phyloP scores from a whole-genome alignment of 2,113 vertebrate species.

The Boleophthalmus pectinirostris region DNA sequence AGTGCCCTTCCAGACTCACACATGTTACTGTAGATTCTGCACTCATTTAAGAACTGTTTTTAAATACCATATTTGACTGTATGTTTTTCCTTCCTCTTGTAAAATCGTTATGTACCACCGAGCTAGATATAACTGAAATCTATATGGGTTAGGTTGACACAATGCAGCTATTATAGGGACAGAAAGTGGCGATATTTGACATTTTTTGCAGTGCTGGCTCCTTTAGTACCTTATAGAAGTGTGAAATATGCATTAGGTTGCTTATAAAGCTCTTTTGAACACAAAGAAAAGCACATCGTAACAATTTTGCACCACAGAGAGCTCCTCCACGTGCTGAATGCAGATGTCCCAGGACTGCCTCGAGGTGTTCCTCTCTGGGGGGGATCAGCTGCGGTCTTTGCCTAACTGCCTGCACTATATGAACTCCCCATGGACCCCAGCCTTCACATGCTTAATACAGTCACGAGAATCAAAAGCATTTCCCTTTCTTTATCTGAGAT shows the following conservation, averaged over 20 bases:
- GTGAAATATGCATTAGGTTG: neutral
- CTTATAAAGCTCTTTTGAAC: slow-evolving; percentile 7
- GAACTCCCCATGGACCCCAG: slow-evolving; percentile 9
- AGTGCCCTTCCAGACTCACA: neutral
- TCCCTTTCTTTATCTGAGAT: neutral
- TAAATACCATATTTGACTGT: too few relatives aligned
- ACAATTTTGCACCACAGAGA: neutral
- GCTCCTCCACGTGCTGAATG: slow-evolving; percentile 10
- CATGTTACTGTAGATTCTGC: neutral
- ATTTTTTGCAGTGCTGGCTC: neutral
- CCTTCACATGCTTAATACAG: slow-evolving; percentile 4
- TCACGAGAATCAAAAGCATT: slow-evolving; percentile 10
- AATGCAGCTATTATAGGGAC: neutral
- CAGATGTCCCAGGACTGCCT: slow-evolving; percentile 13
- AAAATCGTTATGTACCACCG: neutral
- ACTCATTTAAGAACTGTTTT: too few relatives aligned
- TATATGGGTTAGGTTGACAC: neutral
- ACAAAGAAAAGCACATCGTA: slow-evolving; percentile 7
- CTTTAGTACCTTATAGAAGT: neutral
- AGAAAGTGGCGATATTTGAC: neutral
- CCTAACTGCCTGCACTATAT: slow-evolving; percentile 1
- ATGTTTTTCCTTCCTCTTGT: neutral
- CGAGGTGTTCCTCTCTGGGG: slow-evolving; percentile 19
- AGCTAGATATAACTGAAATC: neutral
- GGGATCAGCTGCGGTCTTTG: slow-evolving; percentile 25